Conservation (phyloP, 2,797 vertebrate species). For the Danio kyathit region DNA sequence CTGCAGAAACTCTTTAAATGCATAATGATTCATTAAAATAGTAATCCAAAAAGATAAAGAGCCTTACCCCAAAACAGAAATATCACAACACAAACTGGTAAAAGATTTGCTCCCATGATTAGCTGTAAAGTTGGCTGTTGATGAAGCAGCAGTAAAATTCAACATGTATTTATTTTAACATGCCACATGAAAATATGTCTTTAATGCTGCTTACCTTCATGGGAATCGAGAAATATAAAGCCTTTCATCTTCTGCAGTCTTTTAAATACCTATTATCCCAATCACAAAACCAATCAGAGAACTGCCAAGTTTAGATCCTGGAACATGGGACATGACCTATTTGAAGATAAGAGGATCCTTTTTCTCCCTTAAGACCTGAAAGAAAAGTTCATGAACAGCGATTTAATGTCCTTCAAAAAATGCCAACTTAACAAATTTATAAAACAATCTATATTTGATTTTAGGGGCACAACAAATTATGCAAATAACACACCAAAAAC, state of each 20-base stretch:
- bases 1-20: neutral
- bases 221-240: neutral
- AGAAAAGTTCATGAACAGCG: neutral
- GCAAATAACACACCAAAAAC: neutral
- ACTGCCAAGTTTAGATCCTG: neutral
- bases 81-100: constrained; percentile 65
- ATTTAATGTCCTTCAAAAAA: neutral
- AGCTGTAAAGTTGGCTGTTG: constrained; percentile 59
- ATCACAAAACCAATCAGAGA: constrained; percentile 31
- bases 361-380: neutral
- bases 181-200: neutral
- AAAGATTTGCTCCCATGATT: constrained; percentile 66
- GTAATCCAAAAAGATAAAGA: constrained; percentile 36
- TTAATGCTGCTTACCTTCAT: constrained; percentile 7
- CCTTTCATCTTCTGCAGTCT: neutral
- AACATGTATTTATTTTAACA: neutral
- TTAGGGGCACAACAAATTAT: neutral
- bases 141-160: neutral
- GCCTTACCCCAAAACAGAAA: constrained; percentile 68
- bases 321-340: constrained; percentile 8
- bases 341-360: neutral
- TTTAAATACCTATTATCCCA: constrained; percentile 9
- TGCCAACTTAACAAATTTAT: neutral
- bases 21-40: neutral
- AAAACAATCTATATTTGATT: neutral